These are phyloP conservation scores for Mythimna loreyi DNA, from an alignment of 2,888 invertebrate species.

Conservation along the genomic window DNA sequence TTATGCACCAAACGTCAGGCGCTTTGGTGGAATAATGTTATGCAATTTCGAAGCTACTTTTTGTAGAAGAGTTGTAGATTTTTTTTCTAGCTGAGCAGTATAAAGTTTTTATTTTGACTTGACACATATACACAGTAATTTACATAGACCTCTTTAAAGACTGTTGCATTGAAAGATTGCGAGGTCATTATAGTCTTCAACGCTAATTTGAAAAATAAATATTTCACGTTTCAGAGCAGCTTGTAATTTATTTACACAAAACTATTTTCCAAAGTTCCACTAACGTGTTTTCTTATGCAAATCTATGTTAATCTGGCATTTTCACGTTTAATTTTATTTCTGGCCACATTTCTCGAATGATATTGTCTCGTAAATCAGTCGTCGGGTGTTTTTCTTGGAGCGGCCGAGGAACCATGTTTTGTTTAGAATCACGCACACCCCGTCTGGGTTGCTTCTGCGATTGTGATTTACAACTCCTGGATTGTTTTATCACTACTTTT, in stretches of 20 bases:
- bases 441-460: constrained; percentile 80
- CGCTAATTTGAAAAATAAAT: constrained; percentile 40
- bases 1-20: too few species aligned
- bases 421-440: constrained; percentile 90
- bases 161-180: constrained; percentile 22
- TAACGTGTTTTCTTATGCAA: constrained; percentile 72
- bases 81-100: not conserved
- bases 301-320: constrained; percentile 83
- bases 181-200: constrained; percentile 40
- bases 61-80: too few species aligned
- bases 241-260: constrained; percentile 59
- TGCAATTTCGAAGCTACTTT: too few species aligned
- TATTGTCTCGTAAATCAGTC: constrained; percentile 90
- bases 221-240: constrained; percentile 36
- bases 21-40: too few species aligned
- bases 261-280: constrained; percentile 62
- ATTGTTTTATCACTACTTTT: constrained; percentile 77
- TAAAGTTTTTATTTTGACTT: not conserved
- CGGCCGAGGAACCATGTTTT: constrained; percentile 83
- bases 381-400: constrained; percentile 89
- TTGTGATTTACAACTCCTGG: constrained; percentile 86
- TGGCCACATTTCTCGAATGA: constrained; percentile 87
- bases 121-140: not conserved
- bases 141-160: not conserved
- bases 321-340: constrained; percentile 87